Evolutionary conservation across 2,888 invertebrate species (phyloP), one percentile per base, ranked within the genome.

Genomic region (Charanyca ferruginea): DNA sequence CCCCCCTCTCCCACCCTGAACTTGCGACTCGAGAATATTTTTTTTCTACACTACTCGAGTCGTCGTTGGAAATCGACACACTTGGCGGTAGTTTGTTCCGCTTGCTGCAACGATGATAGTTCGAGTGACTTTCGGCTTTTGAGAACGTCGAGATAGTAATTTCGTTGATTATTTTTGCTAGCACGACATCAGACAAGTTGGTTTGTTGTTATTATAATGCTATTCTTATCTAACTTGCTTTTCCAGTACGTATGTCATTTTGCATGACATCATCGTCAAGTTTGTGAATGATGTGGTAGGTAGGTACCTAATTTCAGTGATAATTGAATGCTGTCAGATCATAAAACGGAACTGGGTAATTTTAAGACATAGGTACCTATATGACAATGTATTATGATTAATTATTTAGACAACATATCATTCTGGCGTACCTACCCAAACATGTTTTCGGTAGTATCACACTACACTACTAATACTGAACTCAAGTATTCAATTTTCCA

Each of bases 11-110:
- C 87, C 89, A 85, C 86, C 85, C 92, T 91, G 90, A 92, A 93
- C 94, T 93, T 93, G 92, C 89, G 91, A 91, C 93, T 93, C 92
- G 94, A 94, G 94, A 94, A 94, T 94, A 93, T 94, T 94, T 95
- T 94, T 81, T 94, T 93, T 93, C 93, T 92, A 92, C 92, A 90
- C 91, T 89, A 89, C 94, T 94, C 92, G 59, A 75, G 73, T 48
- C 77, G 89, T 92, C 89, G 93, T 81, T 92, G 94, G 88, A 91
- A 94, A 95, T 95, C 95, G 95, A 94, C 95, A 95, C 94, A 95
- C 95, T 95, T 95, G 93, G 89, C 90, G 83, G 93, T 90, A 93
- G 94, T 93, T 94, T 91, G 93, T 93, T 93, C 91, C 93, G 91
- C 90, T 90, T 88, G 89, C 88, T 86, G 85, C 87, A 70, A 83